A percentile compares a stretch with the other conserved stretches of the same genome.
phyloP scores from a whole-genome alignment of 2,888 invertebrate genomes.

The Cenopis cana region DNA sequence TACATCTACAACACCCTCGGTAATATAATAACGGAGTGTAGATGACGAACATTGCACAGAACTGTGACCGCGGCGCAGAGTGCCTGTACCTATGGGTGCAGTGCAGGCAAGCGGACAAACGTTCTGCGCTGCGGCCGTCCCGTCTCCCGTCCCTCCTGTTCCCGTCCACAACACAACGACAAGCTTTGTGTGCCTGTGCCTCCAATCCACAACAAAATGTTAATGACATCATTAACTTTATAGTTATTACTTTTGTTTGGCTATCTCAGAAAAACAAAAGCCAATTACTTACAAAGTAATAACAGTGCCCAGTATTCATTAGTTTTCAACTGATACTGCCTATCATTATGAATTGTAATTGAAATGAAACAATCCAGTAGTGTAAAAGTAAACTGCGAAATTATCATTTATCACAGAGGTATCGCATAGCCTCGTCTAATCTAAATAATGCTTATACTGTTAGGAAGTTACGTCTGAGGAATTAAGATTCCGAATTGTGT shows the following conservation, averaged over 20 bases:
- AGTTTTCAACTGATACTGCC: not conserved
- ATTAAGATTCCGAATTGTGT: not conserved
- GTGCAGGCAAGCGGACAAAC: too few relatives aligned
- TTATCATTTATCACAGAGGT: not conserved
- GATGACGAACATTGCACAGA: too few relatives aligned
- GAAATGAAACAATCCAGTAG: not conserved
- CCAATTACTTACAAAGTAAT: conserved; percentile 10
- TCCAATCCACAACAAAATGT: conserved; percentile 44
- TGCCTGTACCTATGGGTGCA: too few relatives aligned
- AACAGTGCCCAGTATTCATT: conserved; percentile 1
- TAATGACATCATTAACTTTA: not conserved
- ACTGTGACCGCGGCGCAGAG: too few relatives aligned
- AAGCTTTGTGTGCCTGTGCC: too few relatives aligned
- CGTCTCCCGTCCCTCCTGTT: too few relatives aligned
- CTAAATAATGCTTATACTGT: not conserved
- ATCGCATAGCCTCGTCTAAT: not conserved
- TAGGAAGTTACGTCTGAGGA: conserved; percentile 8
- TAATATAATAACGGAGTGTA: too few relatives aligned
- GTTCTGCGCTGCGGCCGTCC: too few relatives aligned
- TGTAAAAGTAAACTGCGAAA: not conserved
- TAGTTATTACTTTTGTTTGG: not conserved
- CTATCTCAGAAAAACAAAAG: conserved; percentile 13
- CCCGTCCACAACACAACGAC: too few relatives aligned
- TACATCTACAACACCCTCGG: too few relatives aligned
- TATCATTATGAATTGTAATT: not conserved